Evolutionary conservation across 2,113 vertebrate species (phyloP).

Genomic region (Gymnogyps californianus): DNA sequence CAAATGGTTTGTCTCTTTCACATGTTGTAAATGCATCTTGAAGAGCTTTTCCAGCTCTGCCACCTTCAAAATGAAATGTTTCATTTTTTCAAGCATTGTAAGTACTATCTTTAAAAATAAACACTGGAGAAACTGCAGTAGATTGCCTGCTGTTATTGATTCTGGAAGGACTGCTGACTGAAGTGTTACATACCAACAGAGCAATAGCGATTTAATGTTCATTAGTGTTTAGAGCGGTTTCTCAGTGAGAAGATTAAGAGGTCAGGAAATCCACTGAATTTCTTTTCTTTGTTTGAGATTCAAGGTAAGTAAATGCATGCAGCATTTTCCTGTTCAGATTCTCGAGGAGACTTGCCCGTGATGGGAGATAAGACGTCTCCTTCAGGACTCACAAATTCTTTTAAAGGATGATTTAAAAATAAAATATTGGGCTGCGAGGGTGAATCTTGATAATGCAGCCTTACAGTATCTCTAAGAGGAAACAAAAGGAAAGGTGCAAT

Average conservation of each 20-base stretch:
- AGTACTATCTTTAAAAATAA: constrained; percentile 54
- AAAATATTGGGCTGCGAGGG: neutral
- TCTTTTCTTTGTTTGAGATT: constrained; percentile 24
- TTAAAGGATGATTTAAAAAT: constrained; percentile 27
- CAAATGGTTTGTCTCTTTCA: neutral
- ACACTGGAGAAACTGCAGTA: neutral
- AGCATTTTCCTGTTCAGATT: neutral
- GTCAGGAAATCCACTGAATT: constrained; percentile 21
- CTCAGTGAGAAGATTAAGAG: constrained; percentile 46
- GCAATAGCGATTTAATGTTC: constrained; percentile 43
- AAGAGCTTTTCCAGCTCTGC: neutral
- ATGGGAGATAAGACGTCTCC: neutral
- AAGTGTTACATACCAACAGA: neutral
- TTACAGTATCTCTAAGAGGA: constrained; percentile 15
- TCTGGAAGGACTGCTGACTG: constrained; percentile 27
- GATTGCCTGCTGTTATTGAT: constrained; percentile 46
- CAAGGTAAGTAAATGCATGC: neutral
- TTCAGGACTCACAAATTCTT: neutral
- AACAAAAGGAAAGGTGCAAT: constrained; percentile 45
- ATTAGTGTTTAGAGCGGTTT: constrained; percentile 47
- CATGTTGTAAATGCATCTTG: neutral
- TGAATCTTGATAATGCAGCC: constrained; percentile 15
- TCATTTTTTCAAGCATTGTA: neutral
- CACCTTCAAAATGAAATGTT: neutral
- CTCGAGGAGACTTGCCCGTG: neutral